Base-by-base conservation (phyloP, 2,888 invertebrate species). In the Drosophila quinaria region DNA sequence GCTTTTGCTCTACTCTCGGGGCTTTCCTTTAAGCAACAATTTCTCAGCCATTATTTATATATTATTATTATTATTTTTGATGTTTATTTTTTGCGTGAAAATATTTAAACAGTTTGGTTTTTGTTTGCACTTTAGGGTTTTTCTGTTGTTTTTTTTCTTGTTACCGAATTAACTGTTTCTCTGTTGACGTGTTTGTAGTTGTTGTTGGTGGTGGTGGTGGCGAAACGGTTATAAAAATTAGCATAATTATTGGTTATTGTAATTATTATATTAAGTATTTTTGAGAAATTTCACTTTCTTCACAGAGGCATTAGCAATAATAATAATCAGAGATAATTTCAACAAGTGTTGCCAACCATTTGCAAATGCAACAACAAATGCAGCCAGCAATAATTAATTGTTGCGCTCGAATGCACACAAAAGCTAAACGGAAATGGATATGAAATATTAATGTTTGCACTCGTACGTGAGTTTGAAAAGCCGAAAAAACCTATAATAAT, bases 51-150 rank as follows among this genome's bases (percentile, higher is more conserved):
- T 76, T 59, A 61, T 85, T 81, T 65, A 39, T 44, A 55, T 51
- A 61, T 81, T 69, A 49, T 66, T 69, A 49, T 63, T 42, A 39
- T 59, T 55, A 49, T 63, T 42, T 35, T 59, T 55, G 64, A 51
- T 54, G 17, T 68, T 41, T 62, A 31, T 31, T 39, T 58, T 63
- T 64, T 59, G 33, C 44, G 59, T 37, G 39, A 69, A 87, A 80
- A 78, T 83, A 84, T 83, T 89, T 89, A 84, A 78, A 87, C 85
- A 83, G 89, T 75, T 87, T 87, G 89, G 25, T 46, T 69, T 72
- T 66, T 78, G 74, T 83, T 86, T 77, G 55, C 84, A 72, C 67
- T 78, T 25, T 47, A 52, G 55, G 41, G 60, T 46, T 59, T 64
- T 60, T 42, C 29, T 50, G n/a, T 44, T 42, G 19, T 52, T 61